Conservation (phyloP, 2,888 invertebrate species). For the Mythimna impura region DNA sequence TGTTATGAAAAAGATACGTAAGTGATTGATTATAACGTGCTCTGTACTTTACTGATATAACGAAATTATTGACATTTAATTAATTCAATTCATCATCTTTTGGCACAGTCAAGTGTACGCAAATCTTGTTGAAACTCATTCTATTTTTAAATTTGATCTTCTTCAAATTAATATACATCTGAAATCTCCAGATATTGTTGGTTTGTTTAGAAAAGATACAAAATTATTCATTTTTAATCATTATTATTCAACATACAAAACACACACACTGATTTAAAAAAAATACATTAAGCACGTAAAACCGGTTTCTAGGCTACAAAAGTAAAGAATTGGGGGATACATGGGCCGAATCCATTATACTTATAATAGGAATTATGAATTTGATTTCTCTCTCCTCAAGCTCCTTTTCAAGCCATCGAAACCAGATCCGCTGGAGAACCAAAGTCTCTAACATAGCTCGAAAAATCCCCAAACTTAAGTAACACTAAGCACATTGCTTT, state of each 20-base stretch:
- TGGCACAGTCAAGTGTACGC: background rate
- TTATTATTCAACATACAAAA: background rate
- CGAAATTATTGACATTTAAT: slow-evolving; percentile 29
- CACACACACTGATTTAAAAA: background rate
- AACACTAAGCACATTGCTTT: no score
- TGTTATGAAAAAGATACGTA: slow-evolving; percentile 23
- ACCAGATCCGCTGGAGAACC: no score
- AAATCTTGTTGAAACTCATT: background rate
- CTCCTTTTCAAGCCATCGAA: no score
- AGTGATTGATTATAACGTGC: slow-evolving; percentile 19
- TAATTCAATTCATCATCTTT: slow-evolving; percentile 3
- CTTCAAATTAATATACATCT: background rate
- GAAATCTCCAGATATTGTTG: background rate
- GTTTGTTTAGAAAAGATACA: background rate
- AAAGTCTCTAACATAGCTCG: no score
- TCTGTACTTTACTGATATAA: slow-evolving; percentile 5
- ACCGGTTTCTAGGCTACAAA: background rate
- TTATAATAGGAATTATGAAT: no score
- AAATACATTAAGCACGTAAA: no score
- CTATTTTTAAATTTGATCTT: background rate
- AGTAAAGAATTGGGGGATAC: background rate
- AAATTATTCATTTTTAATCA: background rate
- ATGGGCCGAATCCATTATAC: background rate
- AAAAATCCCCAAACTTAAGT: no score
- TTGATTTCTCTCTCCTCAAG: no score